phyloP scores from a whole-genome alignment of 2,113 vertebrate genomes.

The Dolichallabes microphthalmus region DNA sequence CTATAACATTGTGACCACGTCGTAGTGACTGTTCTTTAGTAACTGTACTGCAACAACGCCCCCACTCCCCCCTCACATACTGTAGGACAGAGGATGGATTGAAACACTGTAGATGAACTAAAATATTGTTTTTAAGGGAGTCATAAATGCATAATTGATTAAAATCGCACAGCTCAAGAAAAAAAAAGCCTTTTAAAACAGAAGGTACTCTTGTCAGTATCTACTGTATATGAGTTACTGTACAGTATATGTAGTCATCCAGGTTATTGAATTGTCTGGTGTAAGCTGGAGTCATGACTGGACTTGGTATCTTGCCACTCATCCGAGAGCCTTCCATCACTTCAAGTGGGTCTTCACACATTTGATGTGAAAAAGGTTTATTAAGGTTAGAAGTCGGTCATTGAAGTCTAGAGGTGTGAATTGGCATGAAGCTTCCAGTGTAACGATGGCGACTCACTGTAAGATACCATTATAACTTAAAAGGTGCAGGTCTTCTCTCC shows the following conservation, averaged over 20 bases:
- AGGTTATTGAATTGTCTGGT: neutral
- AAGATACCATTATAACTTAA: neutral
- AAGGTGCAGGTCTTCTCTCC: neutral
- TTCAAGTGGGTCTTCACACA: neutral
- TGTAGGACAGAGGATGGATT: neutral
- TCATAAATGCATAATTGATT: no score
- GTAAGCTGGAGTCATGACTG: neutral
- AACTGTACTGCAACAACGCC: no score
- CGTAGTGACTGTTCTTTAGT: no score
- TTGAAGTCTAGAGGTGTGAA: neutral
- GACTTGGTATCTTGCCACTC: neutral
- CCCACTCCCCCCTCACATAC: no score
- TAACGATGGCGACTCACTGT: neutral
- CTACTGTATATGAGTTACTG: neutral
- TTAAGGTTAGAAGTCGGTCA: neutral
- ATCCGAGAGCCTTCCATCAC: neutral
- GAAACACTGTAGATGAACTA: neutral
- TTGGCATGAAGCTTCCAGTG: neutral
- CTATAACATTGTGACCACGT: no score
- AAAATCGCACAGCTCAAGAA: neutral
- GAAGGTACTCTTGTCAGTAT: neutral
- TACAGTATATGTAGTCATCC: no score
- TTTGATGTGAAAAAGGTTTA: neutral
- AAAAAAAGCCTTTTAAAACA: neutral
- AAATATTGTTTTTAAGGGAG: no score